Percentiles rank a stretch among this genome's conserved stretches.
These are phyloP conservation scores for Calameuta filiformis DNA, from an alignment of 2,888 invertebrate species.

Conservation along the genomic window DNA sequence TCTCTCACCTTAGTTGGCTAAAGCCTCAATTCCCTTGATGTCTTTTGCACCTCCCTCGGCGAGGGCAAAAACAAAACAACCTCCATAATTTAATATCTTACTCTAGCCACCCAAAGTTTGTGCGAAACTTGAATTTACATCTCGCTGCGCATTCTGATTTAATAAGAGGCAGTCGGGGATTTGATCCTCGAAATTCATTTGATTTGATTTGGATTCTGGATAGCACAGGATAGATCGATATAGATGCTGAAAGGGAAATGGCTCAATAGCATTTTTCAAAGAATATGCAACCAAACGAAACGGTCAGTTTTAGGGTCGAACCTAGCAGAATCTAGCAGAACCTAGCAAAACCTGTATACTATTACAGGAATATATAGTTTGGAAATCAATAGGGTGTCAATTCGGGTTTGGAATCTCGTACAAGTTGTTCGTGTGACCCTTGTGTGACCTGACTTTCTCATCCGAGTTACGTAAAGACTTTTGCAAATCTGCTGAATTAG, in stretches of 20 bases:
- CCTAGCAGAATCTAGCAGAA: no score
- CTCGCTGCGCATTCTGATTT: neutral
- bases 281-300: neutral
- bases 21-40: neutral
- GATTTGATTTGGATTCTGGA: neutral
- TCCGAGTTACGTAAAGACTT: neutral
- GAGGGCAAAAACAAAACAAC: slow-evolving; percentile 9
- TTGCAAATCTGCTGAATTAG: neutral
- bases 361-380: neutral
- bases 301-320: neutral
- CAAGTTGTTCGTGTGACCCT: neutral
- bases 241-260: neutral
- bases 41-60: neutral
- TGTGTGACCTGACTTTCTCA: neutral
- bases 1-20: neutral
- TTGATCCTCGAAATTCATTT: neutral
- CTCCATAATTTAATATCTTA: slow-evolving; percentile 17
- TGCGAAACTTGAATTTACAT: neutral
- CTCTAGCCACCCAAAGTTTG: slow-evolving; percentile 3
- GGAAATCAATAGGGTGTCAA: neutral
- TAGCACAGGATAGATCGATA: neutral
- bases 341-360: neutral
- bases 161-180: neutral
- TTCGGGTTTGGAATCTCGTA: neutral
- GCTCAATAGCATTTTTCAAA: neutral